Base-by-base conservation (phyloP, 2,113 vertebrate species). In the Oxygymnocypris stewartii region DNA sequence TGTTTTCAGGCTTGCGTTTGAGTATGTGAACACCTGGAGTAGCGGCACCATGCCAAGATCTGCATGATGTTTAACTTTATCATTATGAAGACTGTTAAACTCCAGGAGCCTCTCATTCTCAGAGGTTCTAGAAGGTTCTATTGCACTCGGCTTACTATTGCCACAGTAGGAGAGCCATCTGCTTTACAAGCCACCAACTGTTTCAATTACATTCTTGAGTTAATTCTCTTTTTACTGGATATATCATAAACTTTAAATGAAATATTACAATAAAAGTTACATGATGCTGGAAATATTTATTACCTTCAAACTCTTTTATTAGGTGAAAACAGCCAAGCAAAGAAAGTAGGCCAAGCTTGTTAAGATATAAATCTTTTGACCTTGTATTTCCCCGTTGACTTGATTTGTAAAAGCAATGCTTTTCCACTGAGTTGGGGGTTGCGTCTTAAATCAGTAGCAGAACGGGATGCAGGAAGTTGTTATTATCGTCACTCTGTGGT, bases 401-500 rank as follows among this genome's bases (percentile, higher is more conserved):
- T 25, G 35, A 51, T 42, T 79, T 79, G 76, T 79, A 35, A 49
- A 44, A 23, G 63, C 28, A 35, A 85, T 78, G 37, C 47, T 49
- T 6, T 85, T 83, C 20, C n/a, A 31, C 20, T 79, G 13, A 51
- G 23, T 61, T 67, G 18, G 54, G 67, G 78, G 73, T 61, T 81
- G 35, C 5, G 31, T 75, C 11, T 63, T 18, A 85, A 79, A 57
- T 35, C 20, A 71, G 28, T 25, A 82, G 80, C 80, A 20, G 80
- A 82, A 40, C 40, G 42, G 80, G 25, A 71, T 67, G 47, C 65
- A 83, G 81, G 81, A 83, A 83, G 81, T 83, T 42, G 9, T 75
- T 69, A 63, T 73, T 61, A 25, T 40, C 14, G 79, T 87, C 85
- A 59, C 54, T 82, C 40, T 63, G 54, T 75, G 76, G 31, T 74